Percentiles rank a stretch among this genome's conserved stretches.
Conservation (phyloP, 2,888 invertebrate species). For the Stegophylla sp. region DNA sequence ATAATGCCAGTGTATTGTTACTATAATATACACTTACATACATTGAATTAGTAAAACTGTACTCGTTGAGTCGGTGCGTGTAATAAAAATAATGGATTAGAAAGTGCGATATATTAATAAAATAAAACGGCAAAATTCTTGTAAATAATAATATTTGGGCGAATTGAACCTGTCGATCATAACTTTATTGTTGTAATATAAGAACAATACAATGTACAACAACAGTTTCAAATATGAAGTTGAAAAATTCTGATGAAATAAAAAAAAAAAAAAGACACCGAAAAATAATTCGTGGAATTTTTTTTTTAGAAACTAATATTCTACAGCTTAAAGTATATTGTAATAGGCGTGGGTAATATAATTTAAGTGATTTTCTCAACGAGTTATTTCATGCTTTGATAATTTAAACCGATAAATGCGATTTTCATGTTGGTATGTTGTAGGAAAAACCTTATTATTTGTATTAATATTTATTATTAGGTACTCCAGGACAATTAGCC, state of each 20-base stretch:
- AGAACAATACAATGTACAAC: conserved; percentile 17
- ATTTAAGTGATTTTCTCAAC: background rate
- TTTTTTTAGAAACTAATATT: background rate
- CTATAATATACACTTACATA: background rate
- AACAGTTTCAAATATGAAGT: background rate
- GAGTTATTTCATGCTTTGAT: background rate
- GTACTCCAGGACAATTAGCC: too few species aligned
- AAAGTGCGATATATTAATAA: conserved; percentile 31
- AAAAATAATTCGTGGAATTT: background rate
- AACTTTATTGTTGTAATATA: conserved; percentile 20
- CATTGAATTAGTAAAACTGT: conserved; percentile 14
- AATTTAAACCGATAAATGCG: too few species aligned
- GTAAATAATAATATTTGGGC: background rate
- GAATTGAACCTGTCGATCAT: conserved; percentile 36
- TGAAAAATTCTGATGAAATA: background rate
- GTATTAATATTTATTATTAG: too few species aligned
- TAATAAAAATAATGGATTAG: conserved; percentile 39
- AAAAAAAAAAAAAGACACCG: background rate
- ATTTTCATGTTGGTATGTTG: too few species aligned
- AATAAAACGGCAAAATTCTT: conserved; percentile 23
- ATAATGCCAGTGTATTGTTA: conserved; percentile 24
- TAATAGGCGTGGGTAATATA: background rate
- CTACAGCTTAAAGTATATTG: background rate
- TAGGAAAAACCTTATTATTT: too few species aligned
- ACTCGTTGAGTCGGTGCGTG: background rate